These are phyloP conservation scores for Sweltsa coloradensis DNA, from an alignment of 1,140 invertebrate species.

Conservation along the genomic window DNA sequence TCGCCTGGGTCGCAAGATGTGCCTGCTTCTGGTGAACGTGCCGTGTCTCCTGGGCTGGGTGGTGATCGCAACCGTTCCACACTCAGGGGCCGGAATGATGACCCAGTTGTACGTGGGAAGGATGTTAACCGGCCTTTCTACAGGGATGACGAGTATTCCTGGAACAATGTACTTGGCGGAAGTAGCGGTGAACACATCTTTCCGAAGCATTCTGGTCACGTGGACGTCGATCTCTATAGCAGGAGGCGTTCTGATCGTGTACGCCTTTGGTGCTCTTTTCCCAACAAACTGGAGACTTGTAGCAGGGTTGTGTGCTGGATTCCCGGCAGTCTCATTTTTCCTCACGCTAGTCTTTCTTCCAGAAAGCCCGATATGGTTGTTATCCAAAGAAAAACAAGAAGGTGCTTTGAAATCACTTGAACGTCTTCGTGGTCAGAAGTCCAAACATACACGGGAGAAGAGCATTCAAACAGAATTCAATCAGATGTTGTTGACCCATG, in stretches of 20 bases:
- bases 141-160: constrained; percentile 31
- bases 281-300: background rate
- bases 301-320: background rate
- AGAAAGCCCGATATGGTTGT: background rate
- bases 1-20: constrained; percentile 37
- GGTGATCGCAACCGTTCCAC: constrained; percentile 29
- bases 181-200: background rate
- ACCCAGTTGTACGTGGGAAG: constrained; percentile 39
- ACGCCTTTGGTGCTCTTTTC: background rate
- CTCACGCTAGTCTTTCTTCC: background rate
- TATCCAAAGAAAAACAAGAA: background rate
- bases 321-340: background rate
- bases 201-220: no score
- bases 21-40: constrained; percentile 36
- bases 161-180: background rate
- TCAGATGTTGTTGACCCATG: background rate
- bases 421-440: background rate
- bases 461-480: background rate
- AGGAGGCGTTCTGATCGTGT: background rate
- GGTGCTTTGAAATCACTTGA: background rate
- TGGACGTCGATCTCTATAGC: no score
- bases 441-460: background rate
- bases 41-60: constrained; percentile 43
- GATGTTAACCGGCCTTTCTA: constrained; percentile 41
- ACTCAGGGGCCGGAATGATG: constrained; percentile 26